A percentile compares a stretch with the other conserved stretches of the same genome.
These are phyloP conservation scores for Oscheius sp. DNA, from an alignment of 2,888 invertebrate genomes.

Conservation along the genomic window DNA sequence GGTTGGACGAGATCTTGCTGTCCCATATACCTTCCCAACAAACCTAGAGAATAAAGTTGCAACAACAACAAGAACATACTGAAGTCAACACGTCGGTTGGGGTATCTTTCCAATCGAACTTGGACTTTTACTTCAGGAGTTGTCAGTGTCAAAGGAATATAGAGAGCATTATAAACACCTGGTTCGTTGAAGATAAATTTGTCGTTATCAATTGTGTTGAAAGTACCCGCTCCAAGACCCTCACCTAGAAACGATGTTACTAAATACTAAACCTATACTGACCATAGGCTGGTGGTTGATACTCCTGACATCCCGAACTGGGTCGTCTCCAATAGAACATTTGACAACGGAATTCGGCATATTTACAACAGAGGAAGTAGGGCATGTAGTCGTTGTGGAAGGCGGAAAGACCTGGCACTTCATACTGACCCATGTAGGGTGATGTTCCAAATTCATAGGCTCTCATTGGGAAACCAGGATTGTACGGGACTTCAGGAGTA, in stretches of 20 bases:
- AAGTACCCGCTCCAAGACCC: conserved; percentile 91
- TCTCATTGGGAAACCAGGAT: conserved; percentile 68
- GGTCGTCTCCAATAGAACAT: conserved; percentile 88
- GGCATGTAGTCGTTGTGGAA: conserved; percentile 96
- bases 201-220: conserved; percentile 88
- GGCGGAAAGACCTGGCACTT: conserved; percentile 88
- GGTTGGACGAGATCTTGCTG: conserved; percentile 69
- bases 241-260: conserved; percentile 75
- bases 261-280: not conserved
- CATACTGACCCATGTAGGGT: conserved; percentile 92
- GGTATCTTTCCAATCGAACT: conserved; percentile 67
- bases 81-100: conserved; percentile 68
- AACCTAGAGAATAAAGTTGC: conserved; percentile 44
- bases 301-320: conserved; percentile 92
- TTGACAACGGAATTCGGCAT: conserved; percentile 93
- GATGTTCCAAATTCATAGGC: conserved; percentile 84
- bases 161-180: conserved; percentile 87
- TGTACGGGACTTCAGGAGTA: conserved; percentile 60
- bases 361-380: conserved; percentile 91
- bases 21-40: conserved; percentile 63
- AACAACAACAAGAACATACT: conserved; percentile 40
- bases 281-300: conserved; percentile 86
- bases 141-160: conserved; percentile 59
- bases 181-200: conserved; percentile 93
- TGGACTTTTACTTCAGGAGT: conserved; percentile 68